Base-by-base conservation (phyloP, 2,888 invertebrate species). In the Papilio demoleus region DNA sequence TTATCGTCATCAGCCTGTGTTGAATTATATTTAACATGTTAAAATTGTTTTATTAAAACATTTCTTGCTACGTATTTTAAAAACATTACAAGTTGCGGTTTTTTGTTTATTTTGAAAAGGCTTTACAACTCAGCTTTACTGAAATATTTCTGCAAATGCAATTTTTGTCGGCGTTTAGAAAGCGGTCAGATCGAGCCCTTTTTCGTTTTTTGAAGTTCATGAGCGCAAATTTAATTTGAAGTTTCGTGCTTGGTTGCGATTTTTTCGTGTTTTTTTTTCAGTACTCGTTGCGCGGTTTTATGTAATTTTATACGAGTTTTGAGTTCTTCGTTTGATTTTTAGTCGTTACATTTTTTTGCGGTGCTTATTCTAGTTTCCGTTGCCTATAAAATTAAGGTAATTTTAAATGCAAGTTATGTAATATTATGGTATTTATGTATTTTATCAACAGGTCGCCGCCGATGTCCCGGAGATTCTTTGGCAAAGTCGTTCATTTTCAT, bases 391-490 rank as follows among this genome's bases (percentile, higher is more conserved):
- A 11, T 45, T 3, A 45, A 9, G 2, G 3, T n/a, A 31, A 9
- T 53, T 53, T 50, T 14, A 31, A 12, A 4, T 14, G 38, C 8
- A 2, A 2, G 9, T 31, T 53, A 2, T 2, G 14, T n/a, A 24
- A 9, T 9, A 17, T 17, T 12, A 17, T 14, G 17, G 6, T 1
- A 17, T n/a, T 22, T n/a, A 69, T 45, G 61, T n/a, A 31, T 70
- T 73, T 72, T 75, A 63, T 79, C 92, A 88, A 67, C 86, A 95
- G 95, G 95, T 70, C 93, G 93, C 74, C 88, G 95, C 70, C 90
- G 94, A 17, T 95, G 95, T 76, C 88, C 95, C 0, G 95, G 95
- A 0, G 95, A 95, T 81, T 86, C 93, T 1, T 79, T 95, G 58
- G 95, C 95, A 0, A 94, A 93, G 76, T 92, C 94, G 0, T 94